Evolutionary conservation across 1,140 invertebrate genomes (phyloP), one percentile per base, ranked within the genome.

Genomic region (Aphidius gifuensis): DNA sequence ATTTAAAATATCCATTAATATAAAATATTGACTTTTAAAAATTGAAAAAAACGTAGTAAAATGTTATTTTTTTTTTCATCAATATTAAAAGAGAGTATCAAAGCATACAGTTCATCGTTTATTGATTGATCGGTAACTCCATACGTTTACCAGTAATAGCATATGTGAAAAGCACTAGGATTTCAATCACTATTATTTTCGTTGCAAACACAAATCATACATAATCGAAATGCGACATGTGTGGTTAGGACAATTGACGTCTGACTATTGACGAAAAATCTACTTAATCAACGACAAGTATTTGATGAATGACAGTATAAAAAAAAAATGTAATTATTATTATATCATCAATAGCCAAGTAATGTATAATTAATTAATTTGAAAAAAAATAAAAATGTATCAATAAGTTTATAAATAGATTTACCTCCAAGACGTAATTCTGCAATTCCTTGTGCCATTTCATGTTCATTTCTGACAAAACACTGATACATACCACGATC

Each of bases 401-500:
- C 16, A 16, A 16, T 16, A 16, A 16, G 16, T 16, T 32, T 32
- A 32, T 32, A 32, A 32, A 32, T 32, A 3, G 4, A 32, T 79
- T 81, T 76, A 92, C 90, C 90, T 77, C 90, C 90, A 11, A 92
- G 79, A 40, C 86, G 77, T 7, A 93, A 74, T 72, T 92, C 88
- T 4, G 88, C 87, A 1, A 88, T 85, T 6, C 86, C 89, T 69
- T 92, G 89, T 2, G 85, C 85, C 55, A 85, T 87, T 64, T 90
- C 87, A 54, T 86, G 71, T 65, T 89, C 88, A 62, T 89, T 86
- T 60, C 85, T 83, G 2, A 88, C 87, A 65, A 92, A 85, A 72
- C 92, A 93, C 75, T 94, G 92, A 81, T 92, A 93, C 87, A 93
- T 91, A 32, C 91, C 92, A 47, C 87, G 84, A 70, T 93, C 90